phyloP scores from a whole-genome alignment of 64 coral and sea anemone genomes.

The Montipora efflorescens region DNA sequence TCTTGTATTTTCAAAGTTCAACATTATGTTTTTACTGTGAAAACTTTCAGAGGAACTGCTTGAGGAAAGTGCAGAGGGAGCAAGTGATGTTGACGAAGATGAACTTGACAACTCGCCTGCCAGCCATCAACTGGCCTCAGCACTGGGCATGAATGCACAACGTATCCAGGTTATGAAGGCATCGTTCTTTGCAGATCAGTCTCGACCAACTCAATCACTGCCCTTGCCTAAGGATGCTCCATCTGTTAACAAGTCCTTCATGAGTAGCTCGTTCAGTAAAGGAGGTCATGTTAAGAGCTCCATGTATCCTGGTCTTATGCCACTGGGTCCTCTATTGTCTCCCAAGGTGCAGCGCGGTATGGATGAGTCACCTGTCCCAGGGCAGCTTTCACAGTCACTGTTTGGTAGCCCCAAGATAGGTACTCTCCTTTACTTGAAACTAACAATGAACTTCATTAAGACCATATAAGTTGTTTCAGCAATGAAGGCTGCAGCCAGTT shows the following conservation, averaged over 20 bases:
- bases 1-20: background rate
- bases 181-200: constrained; percentile 90
- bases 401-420: constrained; percentile 92
- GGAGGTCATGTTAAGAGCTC: constrained; percentile 44
- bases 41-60: constrained; percentile 27
- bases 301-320: constrained; percentile 36
- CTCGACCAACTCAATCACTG: constrained; percentile 8
- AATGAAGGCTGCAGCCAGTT: too few relatives aligned
- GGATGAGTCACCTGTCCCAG: constrained; percentile 10
- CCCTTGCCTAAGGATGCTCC: constrained; percentile 41
- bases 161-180: constrained; percentile 99
- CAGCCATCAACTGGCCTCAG: constrained; percentile 86
- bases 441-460: background rate
- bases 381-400: constrained; percentile 49
- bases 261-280: constrained; percentile 16
- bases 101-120: constrained; percentile 80
- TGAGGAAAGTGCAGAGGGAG: constrained; percentile 35
- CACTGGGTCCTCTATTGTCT: constrained; percentile 55
- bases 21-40: background rate
- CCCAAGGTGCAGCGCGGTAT: constrained; percentile 65
- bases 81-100: constrained; percentile 65
- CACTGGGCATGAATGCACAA: constrained; percentile 92
- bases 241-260: constrained; percentile 44
- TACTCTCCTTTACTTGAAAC: background rate
- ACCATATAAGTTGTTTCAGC: too few relatives aligned